phyloP scores from a whole-genome alignment of 2,797 vertebrate genomes.

The Myoxocephalus aenaeus region DNA sequence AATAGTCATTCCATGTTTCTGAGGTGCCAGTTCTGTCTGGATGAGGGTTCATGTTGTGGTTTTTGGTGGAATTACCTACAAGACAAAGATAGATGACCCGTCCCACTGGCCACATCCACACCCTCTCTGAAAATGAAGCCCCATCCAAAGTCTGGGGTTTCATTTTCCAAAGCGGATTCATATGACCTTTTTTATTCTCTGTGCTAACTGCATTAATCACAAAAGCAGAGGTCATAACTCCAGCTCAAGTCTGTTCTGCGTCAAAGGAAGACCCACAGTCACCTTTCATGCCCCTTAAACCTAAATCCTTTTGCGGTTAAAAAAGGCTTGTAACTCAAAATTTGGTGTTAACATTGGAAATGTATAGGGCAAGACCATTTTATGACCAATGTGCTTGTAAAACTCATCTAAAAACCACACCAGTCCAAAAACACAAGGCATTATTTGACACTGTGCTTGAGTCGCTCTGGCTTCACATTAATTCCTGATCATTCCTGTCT shows the following conservation, averaged over 20 bases:
- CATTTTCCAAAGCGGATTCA: constrained; percentile 52
- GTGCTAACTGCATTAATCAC: constrained; percentile 28
- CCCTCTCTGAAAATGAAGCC: constrained; percentile 53
- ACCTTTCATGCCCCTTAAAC: constrained; percentile 9
- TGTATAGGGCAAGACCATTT: constrained; percentile 20
- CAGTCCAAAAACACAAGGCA: not conserved
- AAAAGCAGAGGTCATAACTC: constrained; percentile 22
- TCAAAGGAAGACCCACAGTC: constrained; percentile 1
- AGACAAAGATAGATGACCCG: constrained; percentile 55
- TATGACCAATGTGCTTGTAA: constrained; percentile 3
- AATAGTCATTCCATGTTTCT: not conserved
- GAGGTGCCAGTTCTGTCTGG: constrained; percentile 1
- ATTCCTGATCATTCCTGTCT: not conserved
- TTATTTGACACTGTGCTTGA: not conserved
- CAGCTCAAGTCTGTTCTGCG: constrained; percentile 1
- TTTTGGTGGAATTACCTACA: constrained; percentile 45
- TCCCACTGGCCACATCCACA: constrained; percentile 45
- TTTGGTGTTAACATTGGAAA: constrained; percentile 15
- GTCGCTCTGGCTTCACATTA: not conserved
- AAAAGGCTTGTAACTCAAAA: constrained; percentile 15
- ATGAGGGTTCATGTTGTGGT: constrained; percentile 25
- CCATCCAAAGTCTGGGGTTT: constrained; percentile 24
- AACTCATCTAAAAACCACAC: not conserved
- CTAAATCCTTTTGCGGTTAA: constrained; percentile 4
- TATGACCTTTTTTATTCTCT: constrained; percentile 18